These are phyloP conservation scores for Phalangium opilio DNA, from an alignment of 2,888 invertebrate species.

Conservation along the genomic window DNA sequence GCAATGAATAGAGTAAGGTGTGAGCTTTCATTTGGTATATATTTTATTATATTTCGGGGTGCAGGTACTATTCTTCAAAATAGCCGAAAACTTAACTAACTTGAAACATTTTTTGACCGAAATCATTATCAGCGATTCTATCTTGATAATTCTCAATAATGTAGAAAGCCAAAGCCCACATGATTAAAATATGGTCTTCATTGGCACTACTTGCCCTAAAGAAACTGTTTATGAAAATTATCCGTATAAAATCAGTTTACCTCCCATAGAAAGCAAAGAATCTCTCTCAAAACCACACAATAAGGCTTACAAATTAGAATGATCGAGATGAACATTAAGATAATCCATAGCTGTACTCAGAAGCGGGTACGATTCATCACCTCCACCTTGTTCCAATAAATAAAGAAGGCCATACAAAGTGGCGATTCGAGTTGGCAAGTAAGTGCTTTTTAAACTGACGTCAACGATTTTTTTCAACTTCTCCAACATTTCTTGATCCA, in stretches of 20 bases:
- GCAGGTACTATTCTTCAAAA: too few relatives aligned
- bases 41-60: too few relatives aligned
- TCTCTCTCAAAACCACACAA: background rate
- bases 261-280: too few relatives aligned
- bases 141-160: constrained; percentile 44
- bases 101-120: constrained; percentile 30
- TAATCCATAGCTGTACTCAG: constrained; percentile 31
- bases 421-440: constrained; percentile 44
- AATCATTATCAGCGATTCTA: constrained; percentile 46
- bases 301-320: constrained; percentile 26
- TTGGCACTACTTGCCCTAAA: constrained; percentile 26
- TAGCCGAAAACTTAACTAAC: constrained; percentile 20
- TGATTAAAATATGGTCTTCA: constrained; percentile 48
- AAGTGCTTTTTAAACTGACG: constrained; percentile 43
- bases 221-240: background rate
- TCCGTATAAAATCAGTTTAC: too few relatives aligned
- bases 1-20: too few relatives aligned
- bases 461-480: constrained; percentile 44
- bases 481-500: constrained; percentile 44
- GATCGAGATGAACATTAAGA: constrained; percentile 28
- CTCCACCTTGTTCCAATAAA: constrained; percentile 40
- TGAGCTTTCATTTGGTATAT: too few relatives aligned
- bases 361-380: constrained; percentile 27
- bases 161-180: constrained; percentile 61
- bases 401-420: constrained; percentile 51